phyloP scores from a whole-genome alignment of 1,140 invertebrate species.

The Neuroterus valhalla region DNA sequence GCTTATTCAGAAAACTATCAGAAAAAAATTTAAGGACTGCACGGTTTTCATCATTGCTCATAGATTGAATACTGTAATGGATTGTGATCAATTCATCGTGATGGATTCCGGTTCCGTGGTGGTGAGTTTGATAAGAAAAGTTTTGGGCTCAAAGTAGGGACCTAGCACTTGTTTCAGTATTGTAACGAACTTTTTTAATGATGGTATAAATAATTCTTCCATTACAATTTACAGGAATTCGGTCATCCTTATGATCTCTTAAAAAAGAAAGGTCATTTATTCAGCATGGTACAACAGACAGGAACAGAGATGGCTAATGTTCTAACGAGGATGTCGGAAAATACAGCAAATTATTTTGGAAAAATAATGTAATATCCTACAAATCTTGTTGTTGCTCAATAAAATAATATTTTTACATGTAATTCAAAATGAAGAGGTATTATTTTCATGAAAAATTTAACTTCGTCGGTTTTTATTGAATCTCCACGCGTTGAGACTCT shows the following conservation, averaged over 20 bases:
- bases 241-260: constrained; percentile 79
- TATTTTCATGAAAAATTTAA: too few relatives aligned
- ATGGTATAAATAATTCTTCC: neutral
- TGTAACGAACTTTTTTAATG: neutral
- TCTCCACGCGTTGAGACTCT: too few relatives aligned
- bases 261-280: constrained; percentile 75
- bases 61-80: constrained; percentile 87
- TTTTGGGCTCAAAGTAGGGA: too few relatives aligned
- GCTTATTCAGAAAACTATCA: constrained; percentile 83
- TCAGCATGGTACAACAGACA: too few relatives aligned
- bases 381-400: too few relatives aligned
- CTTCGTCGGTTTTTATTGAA: too few relatives aligned
- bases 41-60: constrained; percentile 93
- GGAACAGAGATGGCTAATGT: constrained; percentile 76
- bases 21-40: constrained; percentile 82
- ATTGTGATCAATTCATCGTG: constrained; percentile 78
- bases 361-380: too few relatives aligned
- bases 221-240: constrained; percentile 75
- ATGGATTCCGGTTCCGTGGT: constrained; percentile 78
- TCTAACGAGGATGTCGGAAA: neutral
- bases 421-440: too few relatives aligned
- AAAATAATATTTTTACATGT: too few relatives aligned
- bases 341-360: neutral
- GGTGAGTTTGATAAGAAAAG: constrained; percentile 46
- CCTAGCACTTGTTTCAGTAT: too few relatives aligned